Evolutionary conservation across 2,797 vertebrate species (phyloP).

Genomic region (Amblyraja radiata): DNA sequence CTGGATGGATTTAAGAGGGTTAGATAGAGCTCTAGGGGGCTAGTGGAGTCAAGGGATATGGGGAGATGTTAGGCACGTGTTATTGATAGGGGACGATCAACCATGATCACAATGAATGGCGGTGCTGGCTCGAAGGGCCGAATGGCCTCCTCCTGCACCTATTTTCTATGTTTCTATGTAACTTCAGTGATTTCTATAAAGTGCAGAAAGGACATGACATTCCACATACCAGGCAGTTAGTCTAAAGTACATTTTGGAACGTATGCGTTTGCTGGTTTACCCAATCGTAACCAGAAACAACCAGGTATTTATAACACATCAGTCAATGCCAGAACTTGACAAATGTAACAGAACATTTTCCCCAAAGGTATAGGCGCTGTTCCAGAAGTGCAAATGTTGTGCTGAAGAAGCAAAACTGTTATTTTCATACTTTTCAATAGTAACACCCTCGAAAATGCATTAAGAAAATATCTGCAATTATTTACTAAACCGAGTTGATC

Average conservation of each 20-base stretch:
- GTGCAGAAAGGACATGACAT: slow-evolving; percentile 56
- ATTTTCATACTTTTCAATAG: neutral
- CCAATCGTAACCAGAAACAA: slow-evolving; percentile 55
- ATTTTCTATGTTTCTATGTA: too few relatives aligned
- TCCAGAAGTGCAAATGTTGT: slow-evolving; percentile 8
- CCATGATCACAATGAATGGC: too few relatives aligned
- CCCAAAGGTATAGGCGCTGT: neutral
- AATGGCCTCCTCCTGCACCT: too few relatives aligned
- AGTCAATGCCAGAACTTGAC: neutral
- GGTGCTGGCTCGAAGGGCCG: too few relatives aligned
- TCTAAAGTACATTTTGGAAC: slow-evolving; percentile 56
- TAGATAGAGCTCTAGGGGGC: too few relatives aligned
- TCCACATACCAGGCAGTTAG: slow-evolving; percentile 51
- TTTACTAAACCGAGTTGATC: neutral
- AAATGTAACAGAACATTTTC: neutral
- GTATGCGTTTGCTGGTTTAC: slow-evolving; percentile 54
- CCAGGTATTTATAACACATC: neutral
- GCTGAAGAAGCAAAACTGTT: neutral
- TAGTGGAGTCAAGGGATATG: too few relatives aligned
- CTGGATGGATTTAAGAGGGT: too few relatives aligned
- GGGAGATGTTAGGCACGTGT: too few relatives aligned
- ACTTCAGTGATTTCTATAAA: neutral
- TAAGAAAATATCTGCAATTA: neutral
- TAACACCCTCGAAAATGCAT: neutral
- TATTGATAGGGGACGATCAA: too few relatives aligned